Conservation (phyloP, 2,888 invertebrate genomes). For the Mesorhabditis spiculigera region DNA sequence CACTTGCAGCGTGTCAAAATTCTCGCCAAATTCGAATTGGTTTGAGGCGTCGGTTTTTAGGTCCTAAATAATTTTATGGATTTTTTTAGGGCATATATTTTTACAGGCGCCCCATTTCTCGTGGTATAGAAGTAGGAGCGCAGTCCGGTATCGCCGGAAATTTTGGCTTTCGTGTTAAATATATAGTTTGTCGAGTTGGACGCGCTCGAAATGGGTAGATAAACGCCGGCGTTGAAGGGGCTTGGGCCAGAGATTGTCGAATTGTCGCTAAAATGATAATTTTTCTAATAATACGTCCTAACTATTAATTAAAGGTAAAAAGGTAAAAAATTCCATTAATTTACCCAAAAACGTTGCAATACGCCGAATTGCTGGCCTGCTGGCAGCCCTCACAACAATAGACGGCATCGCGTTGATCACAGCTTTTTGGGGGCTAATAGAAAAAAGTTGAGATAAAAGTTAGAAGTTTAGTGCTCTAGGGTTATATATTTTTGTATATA, state of each 20-base stretch:
- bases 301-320: neutral
- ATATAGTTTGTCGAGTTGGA: neutral
- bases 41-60: neutral
- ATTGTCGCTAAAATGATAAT: neutral
- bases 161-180: neutral
- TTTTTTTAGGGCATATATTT: too few relatives aligned
- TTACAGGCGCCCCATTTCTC: neutral
- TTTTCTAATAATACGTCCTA: neutral
- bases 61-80: too few relatives aligned
- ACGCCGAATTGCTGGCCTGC: neutral
- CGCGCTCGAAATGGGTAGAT: neutral
- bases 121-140: neutral
- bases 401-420: neutral
- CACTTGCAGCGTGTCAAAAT: neutral
- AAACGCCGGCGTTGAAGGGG: neutral
- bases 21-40: slow-evolving; percentile 1
- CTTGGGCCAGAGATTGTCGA: neutral
- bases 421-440: neutral
- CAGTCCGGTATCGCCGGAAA: neutral
- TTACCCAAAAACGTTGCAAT: slow-evolving; percentile 1
- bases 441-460: too few relatives aligned
- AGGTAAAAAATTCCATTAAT: neutral
- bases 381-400: slow-evolving; percentile 2
- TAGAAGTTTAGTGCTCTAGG: too few relatives aligned
- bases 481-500: too few relatives aligned